Percentiles rank a stretch among this genome's conserved stretches.
These are phyloP conservation scores for Boloria euphrosyne DNA, from an alignment of 2,888 invertebrate species.

Conservation along the genomic window DNA sequence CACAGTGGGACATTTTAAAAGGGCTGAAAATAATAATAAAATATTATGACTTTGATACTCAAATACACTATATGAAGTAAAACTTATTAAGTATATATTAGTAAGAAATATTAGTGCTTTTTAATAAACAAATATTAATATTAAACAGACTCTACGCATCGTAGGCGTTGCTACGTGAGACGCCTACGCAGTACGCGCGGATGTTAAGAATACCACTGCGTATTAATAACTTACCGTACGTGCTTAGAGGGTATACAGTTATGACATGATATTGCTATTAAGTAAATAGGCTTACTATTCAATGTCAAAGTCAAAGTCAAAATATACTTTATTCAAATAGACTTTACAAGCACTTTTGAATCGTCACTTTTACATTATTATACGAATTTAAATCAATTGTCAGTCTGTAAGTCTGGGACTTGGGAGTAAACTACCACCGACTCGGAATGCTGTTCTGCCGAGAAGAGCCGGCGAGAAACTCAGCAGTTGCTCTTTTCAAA, in stretches of 20 bases:
- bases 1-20: too few species aligned
- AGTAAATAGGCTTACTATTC: conserved; percentile 1
- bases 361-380: too few species aligned
- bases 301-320: too few species aligned
- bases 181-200: conserved; percentile 33
- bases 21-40: background rate
- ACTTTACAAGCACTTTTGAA: too few species aligned
- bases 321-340: too few species aligned
- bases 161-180: conserved; percentile 38
- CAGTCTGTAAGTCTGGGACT: too few species aligned
- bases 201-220: conserved; percentile 23
- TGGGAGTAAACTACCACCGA: too few species aligned
- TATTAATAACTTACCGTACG: conserved; percentile 17
- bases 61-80: background rate
- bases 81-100: background rate
- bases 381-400: too few species aligned
- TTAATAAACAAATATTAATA: conserved; percentile 11
- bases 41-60: background rate
- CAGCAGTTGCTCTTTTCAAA: too few species aligned
- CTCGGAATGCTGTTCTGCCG: too few species aligned
- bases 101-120: background rate
- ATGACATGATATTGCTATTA: conserved; percentile 3
- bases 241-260: background rate
- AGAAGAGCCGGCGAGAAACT: too few species aligned
- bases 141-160: conserved; percentile 20